Conservation (phyloP, 2,888 invertebrate species). For the Selenia dentaria region DNA sequence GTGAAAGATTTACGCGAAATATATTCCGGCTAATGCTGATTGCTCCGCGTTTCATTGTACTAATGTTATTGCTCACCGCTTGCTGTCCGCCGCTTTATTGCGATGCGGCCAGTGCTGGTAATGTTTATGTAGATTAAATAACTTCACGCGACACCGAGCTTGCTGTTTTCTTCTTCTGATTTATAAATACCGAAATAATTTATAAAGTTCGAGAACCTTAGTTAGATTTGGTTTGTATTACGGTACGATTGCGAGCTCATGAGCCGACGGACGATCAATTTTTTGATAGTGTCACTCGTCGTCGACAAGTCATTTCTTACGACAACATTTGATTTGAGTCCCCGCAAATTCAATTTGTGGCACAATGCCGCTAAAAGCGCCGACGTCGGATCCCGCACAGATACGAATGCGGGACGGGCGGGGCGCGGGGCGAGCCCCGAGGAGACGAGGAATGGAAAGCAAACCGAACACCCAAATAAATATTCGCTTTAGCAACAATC, state of each 20-base stretch:
- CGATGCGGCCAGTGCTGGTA: slow-evolving; percentile 26
- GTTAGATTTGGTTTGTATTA: slow-evolving; percentile 16
- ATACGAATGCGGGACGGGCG: slow-evolving; percentile 20
- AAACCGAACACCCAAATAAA: slow-evolving; percentile 78
- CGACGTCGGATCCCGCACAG: slow-evolving; percentile 20
- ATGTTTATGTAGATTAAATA: slow-evolving; percentile 48
- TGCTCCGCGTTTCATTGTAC: slow-evolving; percentile 54
- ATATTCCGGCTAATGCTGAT: slow-evolving; percentile 81
- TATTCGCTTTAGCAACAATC: slow-evolving; percentile 82
- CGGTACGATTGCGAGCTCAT: slow-evolving; percentile 26
- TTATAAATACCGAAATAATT: neutral
- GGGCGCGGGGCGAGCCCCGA: slow-evolving; percentile 23
- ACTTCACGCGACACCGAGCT: slow-evolving; percentile 10
- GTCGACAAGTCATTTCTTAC: slow-evolving; percentile 72
- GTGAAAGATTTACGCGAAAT: slow-evolving; percentile 81
- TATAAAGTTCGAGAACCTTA: slow-evolving; percentile 1
- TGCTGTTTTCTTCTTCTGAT: neutral
- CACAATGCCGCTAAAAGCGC: slow-evolving; percentile 59
- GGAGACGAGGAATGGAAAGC: slow-evolving; percentile 59
- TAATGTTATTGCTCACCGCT: slow-evolving; percentile 55
- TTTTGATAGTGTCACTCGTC: slow-evolving; percentile 78
- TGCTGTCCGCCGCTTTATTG: slow-evolving; percentile 29
- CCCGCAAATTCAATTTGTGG: slow-evolving; percentile 77
- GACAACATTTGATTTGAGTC: slow-evolving; percentile 78
- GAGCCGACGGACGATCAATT: slow-evolving; percentile 67